Evolutionary conservation across 37 sponge, comb jelly and placozoan genomes (phyloP), one percentile per base, ranked within the genome.

Genomic region (Eunapius fragilis): DNA sequence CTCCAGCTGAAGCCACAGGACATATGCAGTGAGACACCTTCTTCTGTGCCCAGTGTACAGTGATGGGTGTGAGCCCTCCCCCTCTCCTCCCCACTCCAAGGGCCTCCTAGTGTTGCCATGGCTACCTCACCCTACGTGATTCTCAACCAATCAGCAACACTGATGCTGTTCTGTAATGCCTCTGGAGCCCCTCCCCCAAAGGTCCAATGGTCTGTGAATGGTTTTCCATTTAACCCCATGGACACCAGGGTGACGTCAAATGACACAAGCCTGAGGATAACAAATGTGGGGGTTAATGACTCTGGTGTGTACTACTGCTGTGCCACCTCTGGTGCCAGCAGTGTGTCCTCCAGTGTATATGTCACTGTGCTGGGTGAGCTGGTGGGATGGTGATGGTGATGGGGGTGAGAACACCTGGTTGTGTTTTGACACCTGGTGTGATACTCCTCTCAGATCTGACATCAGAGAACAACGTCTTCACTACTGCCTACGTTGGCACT

Each of bases 301-400:
- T 58, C 78, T 2, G 87, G 87, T 31, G 10, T 47, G 30, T 87
- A 87, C 74, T 80, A 47, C 34, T 87, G 87, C 38, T 31, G 74
- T 71, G 87, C 74, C 9, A 31, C 36, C 19, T 67, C 69, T 72
- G 80, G 32, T 2, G 81, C 68, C 25, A 47, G 28, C 37, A 80
- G 71, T 25, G 87, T 68, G 17, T 38, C 84, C 33, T 76, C 67
- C 47, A 69, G 58, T 58, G 58, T 58, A 12, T 58, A 58, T 17
- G 58, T 58, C 58, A 58, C 58, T 58, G 58, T 58, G 58, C 22
- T 58, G 58, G 58, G 58, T 58, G 58, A 58, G 58, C n/a, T n/a
- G n/a, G n/a, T n/a, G n/a, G 4, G 47, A 19, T 58, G 58, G 58
- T 12, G 58, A 58, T 3, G 41, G 41, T 3, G 41, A 41, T 3